Conservation (phyloP, 1,140 invertebrate species). For the Drosophila serrata region DNA sequence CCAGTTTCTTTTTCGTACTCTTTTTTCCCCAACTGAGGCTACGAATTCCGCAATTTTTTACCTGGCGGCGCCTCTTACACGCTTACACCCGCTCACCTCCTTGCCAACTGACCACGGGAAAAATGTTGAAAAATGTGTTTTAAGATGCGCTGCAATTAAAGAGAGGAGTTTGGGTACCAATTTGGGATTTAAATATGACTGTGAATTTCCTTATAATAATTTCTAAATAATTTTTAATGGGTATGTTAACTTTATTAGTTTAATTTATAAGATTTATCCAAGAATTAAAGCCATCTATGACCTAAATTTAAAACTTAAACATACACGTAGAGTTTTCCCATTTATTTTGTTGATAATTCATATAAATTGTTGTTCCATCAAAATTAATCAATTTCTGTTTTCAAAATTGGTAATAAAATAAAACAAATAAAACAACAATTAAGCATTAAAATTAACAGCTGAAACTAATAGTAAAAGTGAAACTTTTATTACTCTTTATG, state of each 20-base stretch:
- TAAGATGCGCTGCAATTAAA: slow-evolving; percentile 5
- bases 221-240: too few species aligned
- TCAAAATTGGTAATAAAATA: background rate
- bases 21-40: slow-evolving; percentile 31
- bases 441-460: background rate
- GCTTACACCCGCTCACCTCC: slow-evolving; percentile 12
- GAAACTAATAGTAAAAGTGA: background rate
- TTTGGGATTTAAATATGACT: background rate
- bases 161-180: background rate
- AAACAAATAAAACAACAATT: background rate
- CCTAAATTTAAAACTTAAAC: background rate
- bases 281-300: background rate
- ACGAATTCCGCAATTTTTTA: slow-evolving; percentile 62
- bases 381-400: background rate
- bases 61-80: slow-evolving; percentile 12
- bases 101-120: slow-evolving; percentile 17
- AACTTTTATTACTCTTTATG: background rate
- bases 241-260: background rate
- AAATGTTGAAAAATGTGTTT: slow-evolving; percentile 36
- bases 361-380: too few species aligned
- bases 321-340: background rate
- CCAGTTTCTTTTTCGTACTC: slow-evolving; percentile 62
- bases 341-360: too few species aligned
- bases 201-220: background rate
- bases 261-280: background rate